Base-by-base conservation (phyloP, 37 sponge, comb jelly and placozoan species). In the Crambe crambe region DNA sequence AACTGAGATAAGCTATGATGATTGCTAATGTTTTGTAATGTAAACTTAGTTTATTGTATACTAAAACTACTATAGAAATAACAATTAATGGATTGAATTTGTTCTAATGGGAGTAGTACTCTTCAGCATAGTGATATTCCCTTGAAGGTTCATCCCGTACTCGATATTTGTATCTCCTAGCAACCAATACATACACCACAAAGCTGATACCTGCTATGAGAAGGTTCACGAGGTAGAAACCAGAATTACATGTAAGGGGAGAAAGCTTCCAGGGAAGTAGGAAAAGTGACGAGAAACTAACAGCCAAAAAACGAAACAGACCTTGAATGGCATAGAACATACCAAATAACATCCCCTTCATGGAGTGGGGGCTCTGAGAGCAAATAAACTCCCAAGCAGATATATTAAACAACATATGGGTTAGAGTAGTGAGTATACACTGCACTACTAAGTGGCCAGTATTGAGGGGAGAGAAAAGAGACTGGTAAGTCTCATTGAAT, bases 71-170 rank as follows among this genome's bases (percentile, higher is more conserved):
- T n/a, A n/a, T n/a, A n/a, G n/a, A n/a, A n/a, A n/a, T n/a, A n/a
- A n/a, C n/a, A n/a, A n/a, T n/a, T n/a, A n/a, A n/a, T n/a, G n/a
- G n/a, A n/a, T n/a, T n/a, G n/a, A n/a, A n/a, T n/a, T n/a, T n/a
- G n/a, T n/a, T n/a, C n/a, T n/a, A n/a, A n/a, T n/a, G n/a, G n/a
- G 61, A 60, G 25, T 60, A 60, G 25, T 60, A 60, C 25, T 60
- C 61, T 25, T 60, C 61, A 26, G 61, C 61, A 60, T 60, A 60
- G 17, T 22, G 61, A 25, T 25, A 25, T 60, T 26, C 61, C 3
- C 17, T 20, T 4, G 26, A 60, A n/a, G n/a, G 17, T 25, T 60
- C 61, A 60, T 65, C 66, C 10, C 66, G 2, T 30, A 30, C 34
- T 25, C 61, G 61, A 22, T 60, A 60, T 22, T 22, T 60, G 25